Evolutionary conservation across 1,140 invertebrate genomes (phyloP).

Genomic region (Heterodera schachtii): DNA sequence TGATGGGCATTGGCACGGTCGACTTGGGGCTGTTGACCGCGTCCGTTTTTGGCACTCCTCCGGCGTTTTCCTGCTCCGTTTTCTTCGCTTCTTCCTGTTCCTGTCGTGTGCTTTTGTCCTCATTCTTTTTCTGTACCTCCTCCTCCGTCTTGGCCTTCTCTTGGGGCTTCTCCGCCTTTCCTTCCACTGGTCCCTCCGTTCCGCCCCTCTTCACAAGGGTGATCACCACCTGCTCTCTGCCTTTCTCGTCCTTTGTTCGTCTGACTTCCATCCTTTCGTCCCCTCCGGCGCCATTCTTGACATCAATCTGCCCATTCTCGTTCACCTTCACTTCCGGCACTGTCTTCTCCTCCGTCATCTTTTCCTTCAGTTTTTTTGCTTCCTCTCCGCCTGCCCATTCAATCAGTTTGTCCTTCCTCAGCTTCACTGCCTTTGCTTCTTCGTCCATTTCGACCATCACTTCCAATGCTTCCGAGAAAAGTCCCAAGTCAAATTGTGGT

Average conservation of each 20-base stretch:
- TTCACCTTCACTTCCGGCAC: not conserved
- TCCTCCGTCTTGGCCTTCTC: no score
- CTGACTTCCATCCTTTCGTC: not conserved
- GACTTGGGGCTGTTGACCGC: no score
- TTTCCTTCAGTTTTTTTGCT: not conserved
- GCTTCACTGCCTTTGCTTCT: slow-evolving; percentile 12
- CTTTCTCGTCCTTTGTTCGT: not conserved
- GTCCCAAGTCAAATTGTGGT: slow-evolving; percentile 18
- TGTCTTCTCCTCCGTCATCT: not conserved
- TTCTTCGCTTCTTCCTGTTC: no score
- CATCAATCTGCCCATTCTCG: not conserved
- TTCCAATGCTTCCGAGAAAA: slow-evolving; percentile 18
- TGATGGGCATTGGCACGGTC: no score
- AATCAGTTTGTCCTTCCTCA: slow-evolving; percentile 25
- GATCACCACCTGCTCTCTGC: not conserved
- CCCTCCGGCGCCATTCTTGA: not conserved
- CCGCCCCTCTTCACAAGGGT: slow-evolving; percentile 2
- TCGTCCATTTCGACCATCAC: slow-evolving; percentile 20
- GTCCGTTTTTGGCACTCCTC: no score
- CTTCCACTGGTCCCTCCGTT: not conserved
- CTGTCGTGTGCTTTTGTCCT: not conserved
- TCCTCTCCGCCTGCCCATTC: slow-evolving; percentile 11
- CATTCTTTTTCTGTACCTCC: not conserved
- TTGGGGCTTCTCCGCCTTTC: no score
- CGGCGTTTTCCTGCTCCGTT: no score